Conservation (phyloP, 2,888 invertebrate species). For the Sceliomorpha sp. region DNA sequence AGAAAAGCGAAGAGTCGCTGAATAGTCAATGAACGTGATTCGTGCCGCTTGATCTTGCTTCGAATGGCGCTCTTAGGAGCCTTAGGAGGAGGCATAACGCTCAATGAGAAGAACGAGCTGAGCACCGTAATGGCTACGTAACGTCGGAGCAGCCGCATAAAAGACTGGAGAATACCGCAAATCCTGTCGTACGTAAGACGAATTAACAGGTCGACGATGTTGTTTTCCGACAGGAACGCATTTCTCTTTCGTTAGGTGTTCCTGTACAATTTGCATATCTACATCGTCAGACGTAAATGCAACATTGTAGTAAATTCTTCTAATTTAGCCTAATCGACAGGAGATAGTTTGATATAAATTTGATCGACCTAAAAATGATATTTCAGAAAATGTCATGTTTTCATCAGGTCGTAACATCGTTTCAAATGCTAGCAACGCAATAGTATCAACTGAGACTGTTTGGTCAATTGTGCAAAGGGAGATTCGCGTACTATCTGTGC, state of each 20-base stretch:
- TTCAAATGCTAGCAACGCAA: too few relatives aligned
- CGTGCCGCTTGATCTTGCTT: slow-evolving; percentile 64
- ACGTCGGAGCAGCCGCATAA: slow-evolving; percentile 20
- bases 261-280: too few relatives aligned
- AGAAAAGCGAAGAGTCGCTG: slow-evolving; percentile 59
- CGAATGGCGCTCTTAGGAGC: slow-evolving; percentile 58
- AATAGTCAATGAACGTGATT: slow-evolving; percentile 67
- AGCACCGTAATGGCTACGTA: slow-evolving; percentile 30
- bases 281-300: too few relatives aligned
- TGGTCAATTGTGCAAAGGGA: slow-evolving; percentile 10
- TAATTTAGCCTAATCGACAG: too few relatives aligned
- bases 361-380: too few relatives aligned
- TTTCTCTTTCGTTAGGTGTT: slow-evolving; percentile 15
- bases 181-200: slow-evolving; percentile 31
- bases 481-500: slow-evolving; percentile 67
- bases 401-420: slow-evolving; percentile 16
- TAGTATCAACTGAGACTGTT: too few relatives aligned
- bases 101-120: slow-evolving; percentile 43
- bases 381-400: too few relatives aligned
- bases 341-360: too few relatives aligned
- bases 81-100: slow-evolving; percentile 34
- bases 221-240: slow-evolving; percentile 12
- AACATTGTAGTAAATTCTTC: not conserved
- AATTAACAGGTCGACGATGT: slow-evolving; percentile 36
- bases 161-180: slow-evolving; percentile 28